These are phyloP conservation scores for Meganola albula DNA, from an alignment of 2,888 invertebrate genomes.

Conservation along the genomic window DNA sequence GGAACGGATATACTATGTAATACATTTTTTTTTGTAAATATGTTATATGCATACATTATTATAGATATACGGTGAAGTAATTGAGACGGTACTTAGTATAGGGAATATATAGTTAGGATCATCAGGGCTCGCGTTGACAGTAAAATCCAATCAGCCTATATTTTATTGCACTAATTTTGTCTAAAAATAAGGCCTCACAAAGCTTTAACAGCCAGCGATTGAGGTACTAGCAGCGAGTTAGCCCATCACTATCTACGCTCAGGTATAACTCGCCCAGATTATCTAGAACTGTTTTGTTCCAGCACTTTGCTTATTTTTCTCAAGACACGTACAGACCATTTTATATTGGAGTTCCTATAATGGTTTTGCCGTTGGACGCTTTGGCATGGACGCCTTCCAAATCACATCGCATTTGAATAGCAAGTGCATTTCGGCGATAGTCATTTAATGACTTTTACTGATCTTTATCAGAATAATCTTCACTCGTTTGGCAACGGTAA, in stretches of 20 bases:
- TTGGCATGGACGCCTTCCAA: constrained; percentile 61
- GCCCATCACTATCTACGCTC: constrained; percentile 58
- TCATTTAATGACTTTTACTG: constrained; percentile 53
- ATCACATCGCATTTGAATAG: constrained; percentile 67
- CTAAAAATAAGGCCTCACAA: constrained; percentile 52
- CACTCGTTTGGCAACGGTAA: constrained; percentile 10
- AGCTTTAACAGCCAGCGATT: constrained; percentile 59
- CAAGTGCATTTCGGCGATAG: constrained; percentile 51
- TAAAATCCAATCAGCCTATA: no score
- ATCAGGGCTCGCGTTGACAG: no score
- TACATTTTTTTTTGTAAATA: no score
- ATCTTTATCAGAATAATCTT: constrained; percentile 30
- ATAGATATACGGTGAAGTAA: no score
- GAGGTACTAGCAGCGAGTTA: constrained; percentile 57
- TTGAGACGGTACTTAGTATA: no score
- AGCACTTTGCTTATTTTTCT: constrained; percentile 26
- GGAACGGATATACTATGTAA: no score
- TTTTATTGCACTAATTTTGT: no score
- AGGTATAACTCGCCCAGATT: constrained; percentile 50
- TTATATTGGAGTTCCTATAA: constrained; percentile 41
- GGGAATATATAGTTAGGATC: no score
- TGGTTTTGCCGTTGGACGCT: constrained; percentile 43
- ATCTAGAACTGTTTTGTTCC: constrained; percentile 33
- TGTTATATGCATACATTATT: no score
- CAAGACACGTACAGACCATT: constrained; percentile 34